A percentile compares a stretch with the other conserved stretches of the same genome.
These are phyloP conservation scores for Hepsetus odoe DNA, from an alignment of 2,113 vertebrate species.

Conservation along the genomic window DNA sequence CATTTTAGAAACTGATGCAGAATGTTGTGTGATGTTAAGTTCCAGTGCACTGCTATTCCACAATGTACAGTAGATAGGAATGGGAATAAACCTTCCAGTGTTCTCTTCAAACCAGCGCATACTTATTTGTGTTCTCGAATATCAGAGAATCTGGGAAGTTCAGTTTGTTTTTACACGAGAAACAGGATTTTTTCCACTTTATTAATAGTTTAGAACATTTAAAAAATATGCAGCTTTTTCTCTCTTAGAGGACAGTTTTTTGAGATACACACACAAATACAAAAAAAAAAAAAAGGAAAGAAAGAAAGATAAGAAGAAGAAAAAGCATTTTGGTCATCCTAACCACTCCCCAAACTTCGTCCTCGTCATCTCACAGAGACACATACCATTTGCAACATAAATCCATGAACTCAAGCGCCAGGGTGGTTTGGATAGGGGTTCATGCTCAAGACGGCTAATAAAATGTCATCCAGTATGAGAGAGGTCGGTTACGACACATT, in stretches of 20 bases:
- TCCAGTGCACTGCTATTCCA: constrained; percentile 24
- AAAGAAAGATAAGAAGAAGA: not conserved
- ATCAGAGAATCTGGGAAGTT: constrained; percentile 71
- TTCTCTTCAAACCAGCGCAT: constrained; percentile 48
- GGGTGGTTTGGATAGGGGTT: constrained; percentile 50
- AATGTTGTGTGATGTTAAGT: constrained; percentile 20
- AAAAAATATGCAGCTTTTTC: constrained; percentile 79
- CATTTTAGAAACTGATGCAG: constrained; percentile 30
- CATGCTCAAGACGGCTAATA: constrained; percentile 51
- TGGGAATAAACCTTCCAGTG: constrained; percentile 38
- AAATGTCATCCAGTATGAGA: constrained; percentile 26
- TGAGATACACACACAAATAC: constrained; percentile 66
- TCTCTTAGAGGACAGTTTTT: constrained; percentile 67
- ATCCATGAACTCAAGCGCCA: constrained; percentile 71
- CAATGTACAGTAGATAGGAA: constrained; percentile 13
- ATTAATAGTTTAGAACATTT: constrained; percentile 67
- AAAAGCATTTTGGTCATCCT: constrained; percentile 71
- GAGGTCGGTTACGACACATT: constrained; percentile 54
- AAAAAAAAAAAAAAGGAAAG: constrained; percentile 23
- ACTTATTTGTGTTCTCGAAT: constrained; percentile 64
- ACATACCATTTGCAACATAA: constrained; percentile 77
- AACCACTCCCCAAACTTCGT: constrained; percentile 64
- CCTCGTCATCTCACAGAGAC: constrained; percentile 83
- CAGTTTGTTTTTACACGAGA: constrained; percentile 65
- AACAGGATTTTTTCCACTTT: constrained; percentile 68